These are phyloP conservation scores for Tauraco hartlaubi DNA, from an alignment of 2,797 vertebrate genomes.

Conservation along the genomic window DNA sequence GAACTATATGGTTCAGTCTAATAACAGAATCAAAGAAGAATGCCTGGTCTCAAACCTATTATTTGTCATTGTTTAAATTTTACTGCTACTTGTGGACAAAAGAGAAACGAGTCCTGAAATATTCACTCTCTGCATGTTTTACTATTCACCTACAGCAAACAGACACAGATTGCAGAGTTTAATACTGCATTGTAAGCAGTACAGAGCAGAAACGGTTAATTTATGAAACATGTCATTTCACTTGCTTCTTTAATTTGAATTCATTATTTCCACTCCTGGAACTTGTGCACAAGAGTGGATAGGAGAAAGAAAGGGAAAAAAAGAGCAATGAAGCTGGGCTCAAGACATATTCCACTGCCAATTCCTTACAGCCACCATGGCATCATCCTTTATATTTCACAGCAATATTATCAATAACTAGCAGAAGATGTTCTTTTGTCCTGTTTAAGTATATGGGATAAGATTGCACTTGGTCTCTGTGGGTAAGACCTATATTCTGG, in stretches of 20 bases:
- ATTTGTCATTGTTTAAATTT: slow-evolving; percentile 43
- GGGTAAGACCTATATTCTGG: slow-evolving; percentile 13
- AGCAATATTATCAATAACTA: slow-evolving; percentile 5
- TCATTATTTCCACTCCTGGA: slow-evolving; percentile 29
- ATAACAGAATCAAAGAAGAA: slow-evolving; percentile 8
- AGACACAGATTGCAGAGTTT: not conserved
- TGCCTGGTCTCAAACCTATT: not conserved
- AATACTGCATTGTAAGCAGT: not conserved
- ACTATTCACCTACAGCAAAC: not conserved
- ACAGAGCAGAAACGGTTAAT: slow-evolving; percentile 20
- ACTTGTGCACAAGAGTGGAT: not conserved
- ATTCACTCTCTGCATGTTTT: not conserved
- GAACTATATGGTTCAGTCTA: not conserved
- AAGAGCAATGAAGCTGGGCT: not conserved
- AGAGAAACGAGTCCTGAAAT: slow-evolving; percentile 10
- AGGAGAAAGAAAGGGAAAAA: not conserved
- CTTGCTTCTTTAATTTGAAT: slow-evolving; percentile 38
- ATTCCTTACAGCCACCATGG: not conserved
- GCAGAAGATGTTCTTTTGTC: slow-evolving; percentile 25
- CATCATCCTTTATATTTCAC: not conserved
- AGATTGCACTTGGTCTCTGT: not conserved
- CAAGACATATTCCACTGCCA: not conserved
- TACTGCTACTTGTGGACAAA: slow-evolving; percentile 1
- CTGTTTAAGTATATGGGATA: not conserved
- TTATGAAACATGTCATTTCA: slow-evolving; percentile 12